Base-by-base conservation (phyloP, 2,888 invertebrate species). In the Epirrita christyi region DNA sequence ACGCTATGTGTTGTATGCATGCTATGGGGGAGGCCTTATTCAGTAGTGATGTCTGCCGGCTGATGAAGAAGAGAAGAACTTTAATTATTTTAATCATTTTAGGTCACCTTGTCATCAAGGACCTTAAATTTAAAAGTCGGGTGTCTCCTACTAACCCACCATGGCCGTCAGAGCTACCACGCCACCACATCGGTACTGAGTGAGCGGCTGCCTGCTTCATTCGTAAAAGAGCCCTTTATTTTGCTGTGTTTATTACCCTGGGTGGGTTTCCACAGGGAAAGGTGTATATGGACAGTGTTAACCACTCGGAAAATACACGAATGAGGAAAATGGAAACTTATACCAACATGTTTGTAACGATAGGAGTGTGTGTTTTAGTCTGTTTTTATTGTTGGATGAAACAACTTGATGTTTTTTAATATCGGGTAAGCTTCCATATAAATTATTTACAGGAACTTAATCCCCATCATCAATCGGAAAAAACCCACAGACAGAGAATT, bases 181-280 rank as follows among this genome's bases (percentile, higher is more conserved):
- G 8, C 32, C 32, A 8, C 0, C 9, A 32, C 0, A 32, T 7
- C 8, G 0, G 6, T 6, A 29, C 0, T 29, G 8, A 13, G 15
- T 40, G 7, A 15, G 40, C 36, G 14, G 8, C 27, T 29, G 28
- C 45, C 53, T 28, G 43, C 6, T 58, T 49, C 41, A 32, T 15
- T 4, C 36, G 40, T 15, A n/a, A 48, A 29, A 29, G 28, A 32
- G 47, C 9, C 29, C 36, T 48, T 28, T 58, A 62, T 64, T 66
- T 63, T 56, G 50, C 57, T 53, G 55, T 64, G 63, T 63, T 67
- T 66, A 68, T 67, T 68, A 50, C 63, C 55, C 44, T 14, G 51
- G 56, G 61, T 50, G 55, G 57, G 52, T 57, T 63, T 59, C 50
- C 57, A 58, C 56, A 27, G 47, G 32, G 56, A 21, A 46, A 55